phyloP scores from a whole-genome alignment of 2,888 invertebrate genomes.

The Leptopilina syphax region DNA sequence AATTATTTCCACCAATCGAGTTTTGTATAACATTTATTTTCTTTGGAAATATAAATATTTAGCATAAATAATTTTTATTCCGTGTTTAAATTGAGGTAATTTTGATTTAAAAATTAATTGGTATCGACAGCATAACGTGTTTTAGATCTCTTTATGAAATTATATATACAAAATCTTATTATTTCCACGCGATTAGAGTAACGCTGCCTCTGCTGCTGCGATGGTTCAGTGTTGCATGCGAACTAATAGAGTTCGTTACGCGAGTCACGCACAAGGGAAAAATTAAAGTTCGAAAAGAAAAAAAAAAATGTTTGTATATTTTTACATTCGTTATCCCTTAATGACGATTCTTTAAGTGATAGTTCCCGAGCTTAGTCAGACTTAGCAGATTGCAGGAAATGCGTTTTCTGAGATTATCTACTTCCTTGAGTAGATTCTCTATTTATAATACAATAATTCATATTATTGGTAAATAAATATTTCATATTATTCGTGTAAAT shows the following conservation, averaged over 20 bases:
- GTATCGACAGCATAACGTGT: neutral
- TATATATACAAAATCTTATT: neutral
- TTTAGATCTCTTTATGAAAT: neutral
- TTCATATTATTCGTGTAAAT: neutral
- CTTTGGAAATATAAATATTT: too few relatives aligned
- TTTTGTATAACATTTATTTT: too few relatives aligned
- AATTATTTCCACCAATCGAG: too few relatives aligned
- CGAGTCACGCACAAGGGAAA: neutral
- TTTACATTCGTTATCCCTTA: neutral
- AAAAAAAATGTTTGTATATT: constrained; percentile 3
- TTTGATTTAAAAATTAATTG: neutral
- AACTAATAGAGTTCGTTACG: constrained; percentile 18
- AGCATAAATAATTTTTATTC: too few relatives aligned
- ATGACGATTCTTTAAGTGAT: constrained; percentile 24
- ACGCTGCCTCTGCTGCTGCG: too few relatives aligned
- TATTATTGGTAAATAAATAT: neutral
- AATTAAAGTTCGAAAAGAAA: neutral
- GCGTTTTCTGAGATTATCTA: constrained; percentile 7
- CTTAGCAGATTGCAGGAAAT: constrained; percentile 9
- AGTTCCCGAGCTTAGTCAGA: constrained; percentile 16
- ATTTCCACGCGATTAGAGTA: constrained; percentile 14
- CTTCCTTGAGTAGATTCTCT: neutral
- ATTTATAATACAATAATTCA: neutral
- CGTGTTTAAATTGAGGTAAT: too few relatives aligned
- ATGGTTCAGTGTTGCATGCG: neutral